These are phyloP conservation scores for Pampusana beccarii DNA, from an alignment of 2,113 vertebrate genomes.

Conservation along the genomic window DNA sequence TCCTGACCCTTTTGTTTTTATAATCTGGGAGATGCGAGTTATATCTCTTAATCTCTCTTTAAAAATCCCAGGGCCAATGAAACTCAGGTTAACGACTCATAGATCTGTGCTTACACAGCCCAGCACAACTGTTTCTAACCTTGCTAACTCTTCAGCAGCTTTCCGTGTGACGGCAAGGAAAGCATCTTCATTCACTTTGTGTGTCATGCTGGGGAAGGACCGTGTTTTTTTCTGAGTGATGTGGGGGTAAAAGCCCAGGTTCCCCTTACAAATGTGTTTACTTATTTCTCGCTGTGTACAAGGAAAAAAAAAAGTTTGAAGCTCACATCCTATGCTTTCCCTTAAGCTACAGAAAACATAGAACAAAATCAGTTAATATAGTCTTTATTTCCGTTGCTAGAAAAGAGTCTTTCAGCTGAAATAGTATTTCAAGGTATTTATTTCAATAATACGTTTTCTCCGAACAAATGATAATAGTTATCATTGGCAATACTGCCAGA, in stretches of 20 bases:
- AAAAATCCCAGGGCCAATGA: neutral
- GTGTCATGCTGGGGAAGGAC: neutral
- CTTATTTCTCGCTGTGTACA: neutral
- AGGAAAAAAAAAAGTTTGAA: neutral
- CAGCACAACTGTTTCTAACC: neutral
- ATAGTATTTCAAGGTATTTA: neutral
- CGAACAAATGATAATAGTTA: neutral
- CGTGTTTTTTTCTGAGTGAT: neutral
- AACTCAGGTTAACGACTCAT: neutral
- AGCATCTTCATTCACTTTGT: neutral
- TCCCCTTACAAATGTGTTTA: neutral
- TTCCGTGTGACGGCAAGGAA: rapidly evolving
- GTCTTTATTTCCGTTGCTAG: neutral
- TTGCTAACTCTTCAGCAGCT: neutral
- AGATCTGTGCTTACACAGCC: neutral
- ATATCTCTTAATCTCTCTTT: neutral
- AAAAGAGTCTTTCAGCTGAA: neutral
- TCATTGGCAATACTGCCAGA: neutral
- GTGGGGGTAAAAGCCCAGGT: rapidly evolving
- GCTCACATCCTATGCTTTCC: neutral
- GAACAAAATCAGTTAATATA: neutral
- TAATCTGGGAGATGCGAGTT: neutral
- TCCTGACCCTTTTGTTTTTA: neutral
- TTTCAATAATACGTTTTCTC: neutral
- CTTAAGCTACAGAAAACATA: neutral